Conservation (phyloP, 1,140 invertebrate species). For the Wiebesia pumilae region DNA sequence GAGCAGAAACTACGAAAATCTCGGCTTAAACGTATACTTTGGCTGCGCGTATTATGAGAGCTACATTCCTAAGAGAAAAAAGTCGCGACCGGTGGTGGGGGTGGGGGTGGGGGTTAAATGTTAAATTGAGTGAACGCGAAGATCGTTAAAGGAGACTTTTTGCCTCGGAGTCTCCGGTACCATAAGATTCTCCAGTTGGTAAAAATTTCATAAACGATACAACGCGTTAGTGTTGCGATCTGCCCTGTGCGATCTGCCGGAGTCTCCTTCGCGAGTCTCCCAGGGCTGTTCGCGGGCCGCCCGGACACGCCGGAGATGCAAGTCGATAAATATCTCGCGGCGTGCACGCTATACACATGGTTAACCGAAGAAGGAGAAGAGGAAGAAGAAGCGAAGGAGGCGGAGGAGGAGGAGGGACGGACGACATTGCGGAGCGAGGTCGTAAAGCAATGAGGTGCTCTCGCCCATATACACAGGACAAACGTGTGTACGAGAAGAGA, state of each 20-base stretch:
- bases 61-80: not conserved
- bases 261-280: slow-evolving; percentile 14
- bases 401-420: slow-evolving; percentile 47
- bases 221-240: slow-evolving; percentile 56
- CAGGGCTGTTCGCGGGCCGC: slow-evolving; percentile 9
- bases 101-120: too few relatives aligned
- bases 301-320: slow-evolving; percentile 52
- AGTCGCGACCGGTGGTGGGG: not conserved
- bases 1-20: not conserved
- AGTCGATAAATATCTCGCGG: slow-evolving; percentile 63
- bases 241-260: slow-evolving; percentile 28
- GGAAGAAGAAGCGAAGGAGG: slow-evolving; percentile 52
- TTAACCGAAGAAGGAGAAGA: slow-evolving; percentile 20
- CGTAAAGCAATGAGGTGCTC: slow-evolving; percentile 63
- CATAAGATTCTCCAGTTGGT: not conserved
- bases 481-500: slow-evolving; percentile 53
- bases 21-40: not conserved
- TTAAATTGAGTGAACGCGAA: slow-evolving; percentile 24
- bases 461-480: slow-evolving; percentile 50
- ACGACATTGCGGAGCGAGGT: slow-evolving; percentile 67
- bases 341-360: slow-evolving; percentile 48
- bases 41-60: not conserved
- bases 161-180: not conserved
- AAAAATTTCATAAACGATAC: slow-evolving; percentile 55
- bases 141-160: slow-evolving; percentile 63